phyloP scores from a whole-genome alignment of 64 coral and sea anemone genomes.

The Actinia equina region DNA sequence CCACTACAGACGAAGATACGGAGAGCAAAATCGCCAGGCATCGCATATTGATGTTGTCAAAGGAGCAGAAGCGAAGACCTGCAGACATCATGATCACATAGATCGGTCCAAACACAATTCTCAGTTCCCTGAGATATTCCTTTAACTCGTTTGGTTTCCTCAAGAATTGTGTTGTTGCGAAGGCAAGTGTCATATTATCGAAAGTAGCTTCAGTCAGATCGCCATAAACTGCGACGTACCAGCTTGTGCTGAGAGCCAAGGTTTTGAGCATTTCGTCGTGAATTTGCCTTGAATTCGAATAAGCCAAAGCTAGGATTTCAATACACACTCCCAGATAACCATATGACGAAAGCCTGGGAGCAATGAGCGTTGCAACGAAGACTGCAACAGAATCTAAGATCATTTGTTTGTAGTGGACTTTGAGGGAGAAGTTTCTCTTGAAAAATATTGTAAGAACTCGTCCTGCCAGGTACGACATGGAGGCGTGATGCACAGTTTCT shows the following conservation, averaged over 20 bases:
- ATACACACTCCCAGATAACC: background rate
- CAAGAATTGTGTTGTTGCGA: constrained; percentile 47
- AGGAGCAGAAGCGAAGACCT: background rate
- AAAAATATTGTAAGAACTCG: constrained; percentile 40
- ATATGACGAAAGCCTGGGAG: background rate
- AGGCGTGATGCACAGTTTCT: background rate
- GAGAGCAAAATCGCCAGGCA: background rate
- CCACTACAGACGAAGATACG: background rate
- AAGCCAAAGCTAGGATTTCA: background rate
- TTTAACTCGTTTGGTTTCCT: constrained; percentile 31
- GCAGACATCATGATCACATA: constrained; percentile 31
- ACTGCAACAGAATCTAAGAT: background rate
- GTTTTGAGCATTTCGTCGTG: constrained; percentile 24
- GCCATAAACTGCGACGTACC: constrained; percentile 3
- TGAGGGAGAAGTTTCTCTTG: constrained; percentile 40
- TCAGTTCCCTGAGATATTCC: background rate
- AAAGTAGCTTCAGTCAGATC: constrained; percentile 22
- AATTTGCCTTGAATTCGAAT: background rate
- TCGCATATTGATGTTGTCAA: background rate
- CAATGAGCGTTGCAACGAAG: background rate
- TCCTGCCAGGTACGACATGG: constrained; percentile 20
- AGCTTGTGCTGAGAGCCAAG: background rate
- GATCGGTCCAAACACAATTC: constrained; percentile 54
- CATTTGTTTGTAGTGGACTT: background rate
- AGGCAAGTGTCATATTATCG: background rate